Base-by-base conservation (phyloP, 2,113 vertebrate genomes). In the Pungitius pungitius region DNA sequence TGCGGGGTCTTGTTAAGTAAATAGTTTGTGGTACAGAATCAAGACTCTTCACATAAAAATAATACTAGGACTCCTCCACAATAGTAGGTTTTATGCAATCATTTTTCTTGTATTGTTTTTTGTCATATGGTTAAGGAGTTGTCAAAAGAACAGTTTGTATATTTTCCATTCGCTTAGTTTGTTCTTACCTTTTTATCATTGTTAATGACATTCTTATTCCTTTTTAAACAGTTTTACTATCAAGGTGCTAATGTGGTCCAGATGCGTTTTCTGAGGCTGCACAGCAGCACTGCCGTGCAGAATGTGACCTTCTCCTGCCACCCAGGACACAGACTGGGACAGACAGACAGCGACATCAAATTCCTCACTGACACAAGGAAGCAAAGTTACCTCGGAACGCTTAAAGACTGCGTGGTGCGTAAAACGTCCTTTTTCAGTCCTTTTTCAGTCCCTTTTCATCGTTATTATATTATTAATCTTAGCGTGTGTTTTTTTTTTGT, bases 241-340 rank as follows among this genome's bases (percentile, higher is more conserved):
- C 82, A 73, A 4, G 95, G 92, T 7, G 90, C 91, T 69, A 92
- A 82, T 37, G 69, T 95, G 7, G 95, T 97, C 58, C 96, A 97
- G 94, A 91, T 95, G 35, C 94, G 96, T 14, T 97, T 97, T 71
- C 91, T 97, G 62, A 93, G 93, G 80, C 90, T 97, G 70, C 95
- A 95, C 81, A 97, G 96, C 77, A 73, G 1, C 54, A 73, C 74
- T 0, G 95, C 93, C 3, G 17, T 85, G 0, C 96, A 97, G 90
- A 92, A 88, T 54, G 45, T 96, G 69, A 95, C 94, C 0, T 95
- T 94, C 89, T 93, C 94, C 35, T 97, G 96, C 86, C 86, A 90
- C 15, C 89, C 93, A 0, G 91, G 92, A 26, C 43, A 90, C 54
- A 62, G 43, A 54, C 90, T 74, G 72, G 89, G 88, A 2, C 91